Base-by-base conservation (phyloP, 1,140 invertebrate species). In the Drosophila pallidifrons region DNA sequence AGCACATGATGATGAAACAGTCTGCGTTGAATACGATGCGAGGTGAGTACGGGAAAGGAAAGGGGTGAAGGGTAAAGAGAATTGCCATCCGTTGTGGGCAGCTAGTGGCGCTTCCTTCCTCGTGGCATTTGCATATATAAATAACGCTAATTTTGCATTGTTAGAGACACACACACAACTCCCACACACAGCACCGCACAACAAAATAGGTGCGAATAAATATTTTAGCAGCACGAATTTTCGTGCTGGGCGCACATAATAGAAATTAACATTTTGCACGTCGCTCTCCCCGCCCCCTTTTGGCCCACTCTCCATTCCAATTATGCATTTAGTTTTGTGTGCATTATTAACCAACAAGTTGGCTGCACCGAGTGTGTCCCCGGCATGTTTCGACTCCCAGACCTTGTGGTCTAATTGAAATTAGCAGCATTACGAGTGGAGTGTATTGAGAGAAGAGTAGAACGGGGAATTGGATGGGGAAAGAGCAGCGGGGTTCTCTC, bases 1-100 rank as follows among this genome's bases (percentile, higher is more conserved):
- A 92, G 73, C 92, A 92, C 67, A 92, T 91, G 82, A 88, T 92
- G 91, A 92, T 92, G 91, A 92, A 92, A 68, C 90, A 92, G 80
- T 92, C 92, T 32, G 91, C 92, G 0, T 70, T 92, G 67, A 91
- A 85, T 69, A 91, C 91, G 41, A 92, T 92, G 71, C 77, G 91
- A 91, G 91, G 91, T 92, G 43, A 91, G 91, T 92, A 25, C 20
- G 20, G 20, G 20, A 25, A 25, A 4, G 20, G 20, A 35, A 6
- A 11, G 2, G 6, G n/a, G 3, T 0, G 1, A 32, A 1, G 28
- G 32, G 30, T n/a, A 11, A 16, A 6, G 11, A 38, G 16, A 7
- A 51, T 10, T 32, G 35, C 41, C 82, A 86, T 85, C 78, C 82
- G 78, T 72, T 81, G 77, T 68, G 60, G 78, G 74, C 81, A 63